Conservation (phyloP, 2,797 vertebrate genomes). For the Limnodromus scolopaceus region DNA sequence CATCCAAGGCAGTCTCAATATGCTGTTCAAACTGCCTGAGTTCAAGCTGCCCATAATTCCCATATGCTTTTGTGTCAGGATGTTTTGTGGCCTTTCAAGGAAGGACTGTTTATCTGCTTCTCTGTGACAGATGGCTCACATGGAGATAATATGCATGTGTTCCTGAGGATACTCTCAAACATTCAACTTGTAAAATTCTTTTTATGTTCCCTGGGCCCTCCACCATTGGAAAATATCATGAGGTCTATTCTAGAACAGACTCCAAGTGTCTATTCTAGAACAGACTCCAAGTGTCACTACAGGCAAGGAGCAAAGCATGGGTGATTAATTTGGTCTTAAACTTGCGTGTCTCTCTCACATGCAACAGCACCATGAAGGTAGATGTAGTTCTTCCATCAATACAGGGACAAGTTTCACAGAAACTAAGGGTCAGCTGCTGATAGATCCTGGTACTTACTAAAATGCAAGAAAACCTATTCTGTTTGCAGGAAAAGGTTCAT, state of each 20-base stretch:
- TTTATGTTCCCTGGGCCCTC: accelerated
- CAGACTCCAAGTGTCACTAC: not conserved
- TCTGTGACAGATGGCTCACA: not conserved
- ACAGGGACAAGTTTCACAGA: not conserved
- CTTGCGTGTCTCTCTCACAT: not conserved
- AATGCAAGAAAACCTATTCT: not conserved
- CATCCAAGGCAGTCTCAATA: not conserved
- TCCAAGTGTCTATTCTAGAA: not conserved
- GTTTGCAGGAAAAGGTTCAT: not conserved
- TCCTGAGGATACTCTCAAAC: not conserved
- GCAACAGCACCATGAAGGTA: accelerated
- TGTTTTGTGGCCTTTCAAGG: not conserved
- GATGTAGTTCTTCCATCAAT: not conserved
- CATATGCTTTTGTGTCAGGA: not conserved
- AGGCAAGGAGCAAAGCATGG: not conserved
- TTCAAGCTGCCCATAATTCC: not conserved
- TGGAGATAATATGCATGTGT: not conserved
- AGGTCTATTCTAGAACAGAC: not conserved
- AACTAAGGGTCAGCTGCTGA: not conserved
- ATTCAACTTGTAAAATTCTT: not conserved
- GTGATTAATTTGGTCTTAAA: not conserved
- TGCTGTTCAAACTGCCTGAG: not conserved
- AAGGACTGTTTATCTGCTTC: not conserved
- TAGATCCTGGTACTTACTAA: not conserved
- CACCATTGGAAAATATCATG: not conserved